These are phyloP conservation scores for Galbula dea DNA, from an alignment of 2,113 vertebrate species.

Conservation along the genomic window DNA sequence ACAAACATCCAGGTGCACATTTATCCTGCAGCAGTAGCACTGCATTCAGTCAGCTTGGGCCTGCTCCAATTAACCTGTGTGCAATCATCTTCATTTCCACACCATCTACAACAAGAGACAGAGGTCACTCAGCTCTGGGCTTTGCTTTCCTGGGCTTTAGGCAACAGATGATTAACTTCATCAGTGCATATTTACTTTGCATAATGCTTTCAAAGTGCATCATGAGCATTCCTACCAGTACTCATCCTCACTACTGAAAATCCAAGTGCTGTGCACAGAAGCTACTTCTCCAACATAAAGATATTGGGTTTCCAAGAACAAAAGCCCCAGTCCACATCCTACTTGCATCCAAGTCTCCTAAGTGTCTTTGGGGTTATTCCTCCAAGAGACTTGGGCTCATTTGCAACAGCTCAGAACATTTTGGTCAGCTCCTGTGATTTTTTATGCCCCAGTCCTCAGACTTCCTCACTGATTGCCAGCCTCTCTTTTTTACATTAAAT, in stretches of 20 bases:
- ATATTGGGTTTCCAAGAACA: accelerated
- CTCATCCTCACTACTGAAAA: neutral
- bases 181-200: neutral
- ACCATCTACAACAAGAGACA: neutral
- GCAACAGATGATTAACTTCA: neutral
- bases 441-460: neutral
- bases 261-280: neutral
- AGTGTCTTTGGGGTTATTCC: neutral
- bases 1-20: neutral
- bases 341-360: neutral
- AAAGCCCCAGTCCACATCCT: neutral
- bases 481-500: neutral
- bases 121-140: neutral
- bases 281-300: neutral
- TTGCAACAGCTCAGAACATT: neutral
- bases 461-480: neutral
- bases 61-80: neutral
- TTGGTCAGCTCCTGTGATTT: neutral
- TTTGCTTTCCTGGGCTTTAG: neutral
- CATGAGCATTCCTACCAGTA: neutral
- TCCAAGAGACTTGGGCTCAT: neutral
- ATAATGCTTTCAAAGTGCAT: neutral
- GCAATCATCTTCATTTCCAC: neutral
- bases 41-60: neutral
- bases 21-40: neutral